Conservation (phyloP, 2,113 vertebrate species). For the Pomatostomus ruficeps region DNA sequence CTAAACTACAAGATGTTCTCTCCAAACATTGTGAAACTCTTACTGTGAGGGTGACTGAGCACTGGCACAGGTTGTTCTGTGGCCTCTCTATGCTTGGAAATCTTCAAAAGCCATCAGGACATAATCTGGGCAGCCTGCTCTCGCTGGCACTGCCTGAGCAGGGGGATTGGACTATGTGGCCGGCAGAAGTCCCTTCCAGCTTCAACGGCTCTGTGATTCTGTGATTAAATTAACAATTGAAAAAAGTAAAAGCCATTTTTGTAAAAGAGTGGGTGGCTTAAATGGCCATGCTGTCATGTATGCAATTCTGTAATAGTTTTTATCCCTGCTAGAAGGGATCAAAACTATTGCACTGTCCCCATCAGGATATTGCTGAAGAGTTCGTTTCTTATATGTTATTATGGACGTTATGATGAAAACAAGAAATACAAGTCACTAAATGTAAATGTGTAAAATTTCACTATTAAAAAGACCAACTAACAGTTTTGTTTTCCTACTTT, state of each 20-base stretch:
- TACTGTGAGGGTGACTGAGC: accelerated
- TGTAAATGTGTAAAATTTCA: not conserved
- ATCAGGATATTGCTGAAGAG: not conserved
- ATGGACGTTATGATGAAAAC: not conserved
- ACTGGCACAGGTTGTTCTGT: not conserved
- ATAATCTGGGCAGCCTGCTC: not conserved
- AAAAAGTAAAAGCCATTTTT: not conserved
- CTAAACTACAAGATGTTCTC: not conserved
- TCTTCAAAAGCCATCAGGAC: not conserved
- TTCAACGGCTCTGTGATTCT: not conserved
- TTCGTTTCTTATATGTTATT: not conserved
- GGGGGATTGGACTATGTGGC: not conserved
- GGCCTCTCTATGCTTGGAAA: not conserved
- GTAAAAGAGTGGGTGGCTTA: not conserved
- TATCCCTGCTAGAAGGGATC: not conserved
- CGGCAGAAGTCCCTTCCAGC: not conserved
- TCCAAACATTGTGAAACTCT: not conserved
- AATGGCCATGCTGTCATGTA: not conserved
- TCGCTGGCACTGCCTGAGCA: not conserved
- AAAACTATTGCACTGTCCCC: not conserved
- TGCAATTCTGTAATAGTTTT: not conserved
- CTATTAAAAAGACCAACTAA: not conserved
- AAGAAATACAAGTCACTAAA: not conserved
- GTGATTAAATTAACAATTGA: not conserved
- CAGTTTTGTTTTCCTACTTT: not conserved